phyloP scores from a whole-genome alignment of 2,113 vertebrate genomes.

The Seriola rivoliana region DNA sequence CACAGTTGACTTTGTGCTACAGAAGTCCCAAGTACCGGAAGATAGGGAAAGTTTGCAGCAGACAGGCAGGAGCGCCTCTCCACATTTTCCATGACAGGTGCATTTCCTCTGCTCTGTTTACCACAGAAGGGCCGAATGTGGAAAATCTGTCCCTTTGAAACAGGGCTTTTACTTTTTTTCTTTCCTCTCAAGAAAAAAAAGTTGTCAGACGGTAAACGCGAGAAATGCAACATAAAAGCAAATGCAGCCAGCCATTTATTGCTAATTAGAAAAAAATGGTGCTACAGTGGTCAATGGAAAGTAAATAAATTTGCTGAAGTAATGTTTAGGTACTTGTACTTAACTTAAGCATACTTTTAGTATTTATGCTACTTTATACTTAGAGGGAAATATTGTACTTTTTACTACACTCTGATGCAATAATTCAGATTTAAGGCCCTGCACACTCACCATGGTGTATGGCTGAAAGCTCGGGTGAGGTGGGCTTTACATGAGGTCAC shows the following conservation, averaged over 20 bases:
- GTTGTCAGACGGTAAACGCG: background rate
- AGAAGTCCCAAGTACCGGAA: slow-evolving; percentile 66
- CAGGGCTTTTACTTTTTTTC: background rate
- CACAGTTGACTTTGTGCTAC: slow-evolving; percentile 19
- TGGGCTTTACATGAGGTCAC: too few species aligned
- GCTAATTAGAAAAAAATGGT: background rate
- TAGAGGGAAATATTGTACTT: background rate
- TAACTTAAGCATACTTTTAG: background rate
- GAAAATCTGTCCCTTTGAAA: slow-evolving; percentile 29
- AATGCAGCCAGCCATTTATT: background rate
- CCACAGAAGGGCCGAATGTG: slow-evolving; percentile 34
- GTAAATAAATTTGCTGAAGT: background rate
- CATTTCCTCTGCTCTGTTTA: slow-evolving; percentile 44
- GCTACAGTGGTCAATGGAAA: background rate
- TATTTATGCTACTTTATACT: background rate
- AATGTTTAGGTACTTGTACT: background rate
- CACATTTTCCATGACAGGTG: slow-evolving; percentile 77
- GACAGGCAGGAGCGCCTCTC: slow-evolving; percentile 38
- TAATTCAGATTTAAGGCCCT: background rate
- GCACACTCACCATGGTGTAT: background rate
- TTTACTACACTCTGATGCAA: background rate
- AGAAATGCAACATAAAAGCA: background rate
- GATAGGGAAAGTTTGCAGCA: slow-evolving; percentile 64
- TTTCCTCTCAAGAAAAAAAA: too few species aligned
- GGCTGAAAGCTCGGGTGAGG: too few species aligned